phyloP scores from a whole-genome alignment of 1,140 invertebrate species.

The Eriocheir sinensis region DNA sequence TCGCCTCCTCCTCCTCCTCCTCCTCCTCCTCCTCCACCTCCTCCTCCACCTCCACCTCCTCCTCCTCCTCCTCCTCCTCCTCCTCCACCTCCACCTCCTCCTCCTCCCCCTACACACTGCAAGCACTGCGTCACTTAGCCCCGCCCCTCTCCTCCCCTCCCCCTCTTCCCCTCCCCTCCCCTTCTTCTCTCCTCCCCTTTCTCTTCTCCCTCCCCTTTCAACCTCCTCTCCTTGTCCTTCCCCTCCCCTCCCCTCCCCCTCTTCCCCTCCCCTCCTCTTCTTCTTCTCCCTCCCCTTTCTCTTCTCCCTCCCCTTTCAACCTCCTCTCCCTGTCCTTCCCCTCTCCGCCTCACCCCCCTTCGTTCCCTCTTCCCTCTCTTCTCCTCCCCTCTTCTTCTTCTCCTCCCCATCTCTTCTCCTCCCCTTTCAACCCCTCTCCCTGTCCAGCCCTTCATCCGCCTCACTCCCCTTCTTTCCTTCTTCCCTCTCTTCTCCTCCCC shows the following conservation, averaged over 20 bases:
- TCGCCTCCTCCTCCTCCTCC: too few species aligned
- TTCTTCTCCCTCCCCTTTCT: neutral
- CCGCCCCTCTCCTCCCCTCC: neutral
- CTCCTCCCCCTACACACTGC: too few species aligned
- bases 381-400: neutral
- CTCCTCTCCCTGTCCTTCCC: neutral
- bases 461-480: neutral
- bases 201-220: neutral
- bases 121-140: too few species aligned
- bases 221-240: too few species aligned
- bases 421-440: neutral
- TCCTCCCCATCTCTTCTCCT: neutral
- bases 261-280: neutral
- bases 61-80: too few species aligned
- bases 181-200: constrained; percentile 10
- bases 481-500: too few species aligned
- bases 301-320: neutral
- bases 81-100: too few species aligned
- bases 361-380: neutral
- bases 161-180: neutral
- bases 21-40: too few species aligned
- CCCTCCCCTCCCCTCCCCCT: neutral
- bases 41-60: too few species aligned
- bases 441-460: neutral
- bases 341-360: too few species aligned